These are phyloP conservation scores for Syritta pipiens DNA, from an alignment of 2,888 invertebrate species.

Conservation along the genomic window DNA sequence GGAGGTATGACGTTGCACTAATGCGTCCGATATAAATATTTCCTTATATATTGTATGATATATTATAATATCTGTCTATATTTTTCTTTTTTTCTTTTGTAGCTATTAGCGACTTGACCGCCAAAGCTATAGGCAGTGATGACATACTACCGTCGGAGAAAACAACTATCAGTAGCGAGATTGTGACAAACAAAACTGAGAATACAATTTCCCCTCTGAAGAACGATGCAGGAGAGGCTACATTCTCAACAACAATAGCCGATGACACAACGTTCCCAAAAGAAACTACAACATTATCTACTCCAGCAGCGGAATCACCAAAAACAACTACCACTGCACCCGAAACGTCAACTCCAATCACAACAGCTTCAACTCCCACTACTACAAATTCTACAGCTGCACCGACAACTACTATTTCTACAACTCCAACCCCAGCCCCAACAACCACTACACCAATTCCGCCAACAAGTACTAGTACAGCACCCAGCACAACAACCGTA, in stretches of 20 bases:
- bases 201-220: slow-evolving; percentile 35
- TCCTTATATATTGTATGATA: slow-evolving; percentile 32
- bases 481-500: slow-evolving; percentile 65
- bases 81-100: neutral
- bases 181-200: slow-evolving; percentile 3
- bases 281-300: slow-evolving; percentile 29
- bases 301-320: slow-evolving; percentile 71
- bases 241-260: slow-evolving; percentile 71
- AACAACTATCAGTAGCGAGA: too few species aligned
- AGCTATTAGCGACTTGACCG: too few species aligned
- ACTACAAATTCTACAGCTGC: slow-evolving; percentile 69
- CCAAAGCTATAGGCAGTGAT: too few species aligned
- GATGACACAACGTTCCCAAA: slow-evolving; percentile 61
- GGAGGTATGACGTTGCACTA: slow-evolving; percentile 70
- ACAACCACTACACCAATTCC: slow-evolving; percentile 63
- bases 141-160: too few species aligned
- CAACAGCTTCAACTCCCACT: slow-evolving; percentile 10
- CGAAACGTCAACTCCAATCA: slow-evolving; percentile 5
- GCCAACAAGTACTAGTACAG: slow-evolving; percentile 71
- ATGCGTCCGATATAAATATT: slow-evolving; percentile 36
- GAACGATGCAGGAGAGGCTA: too few species aligned
- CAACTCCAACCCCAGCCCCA: slow-evolving; percentile 63
- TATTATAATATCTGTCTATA: slow-evolving; percentile 7
- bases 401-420: slow-evolving; percentile 68
- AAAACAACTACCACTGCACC: slow-evolving; percentile 70